Percentiles rank a stretch among this genome's conserved stretches.
phyloP scores from a whole-genome alignment of 2,113 vertebrate genomes.

The Aldabrachelys gigantea region DNA sequence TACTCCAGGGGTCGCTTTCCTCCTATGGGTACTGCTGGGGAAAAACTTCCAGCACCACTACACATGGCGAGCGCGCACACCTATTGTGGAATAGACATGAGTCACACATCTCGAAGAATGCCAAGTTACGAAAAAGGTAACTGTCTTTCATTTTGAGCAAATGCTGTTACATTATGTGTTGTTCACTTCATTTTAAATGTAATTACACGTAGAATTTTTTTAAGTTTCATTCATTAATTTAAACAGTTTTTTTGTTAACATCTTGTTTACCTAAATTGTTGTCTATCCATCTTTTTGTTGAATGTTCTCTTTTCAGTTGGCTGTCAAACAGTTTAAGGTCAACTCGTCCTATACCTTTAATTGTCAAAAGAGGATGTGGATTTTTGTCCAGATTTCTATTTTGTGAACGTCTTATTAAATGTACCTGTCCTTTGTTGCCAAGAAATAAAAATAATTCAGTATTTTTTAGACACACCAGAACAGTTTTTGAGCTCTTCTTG shows the following conservation, averaged over 20 bases:
- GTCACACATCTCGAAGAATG: no score
- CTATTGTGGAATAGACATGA: no score
- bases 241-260: background rate
- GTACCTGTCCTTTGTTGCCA: background rate
- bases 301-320: background rate
- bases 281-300: background rate
- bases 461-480: background rate
- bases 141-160: background rate
- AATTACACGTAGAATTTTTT: fast-evolving
- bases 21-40: no score
- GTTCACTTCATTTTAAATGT: background rate
- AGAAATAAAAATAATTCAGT: background rate
- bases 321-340: background rate
- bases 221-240: background rate
- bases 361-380: background rate
- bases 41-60: no score
- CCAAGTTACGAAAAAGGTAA: no score
- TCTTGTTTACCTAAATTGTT: background rate
- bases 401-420: background rate
- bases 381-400: background rate
- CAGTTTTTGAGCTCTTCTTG: background rate
- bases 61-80: no score
- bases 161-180: background rate
- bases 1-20: no score
- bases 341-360: background rate